Percentiles rank a stretch among this genome's conserved stretches.
phyloP scores from a whole-genome alignment of 1,140 invertebrate genomes.

The Heliothis subflexa region DNA sequence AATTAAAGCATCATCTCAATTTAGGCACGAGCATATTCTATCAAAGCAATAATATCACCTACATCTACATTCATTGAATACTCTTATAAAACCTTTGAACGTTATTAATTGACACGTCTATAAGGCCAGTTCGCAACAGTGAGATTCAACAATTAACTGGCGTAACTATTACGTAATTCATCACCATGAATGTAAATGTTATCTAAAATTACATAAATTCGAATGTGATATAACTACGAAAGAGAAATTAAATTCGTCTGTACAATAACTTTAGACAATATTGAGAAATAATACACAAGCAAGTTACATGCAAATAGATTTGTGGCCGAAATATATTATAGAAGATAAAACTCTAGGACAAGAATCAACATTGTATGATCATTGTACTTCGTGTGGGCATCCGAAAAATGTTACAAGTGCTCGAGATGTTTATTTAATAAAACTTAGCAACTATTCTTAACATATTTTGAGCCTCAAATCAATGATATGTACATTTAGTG shows the following conservation, averaged over 20 bases:
- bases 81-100: conserved; percentile 69
- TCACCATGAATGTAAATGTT: conserved; percentile 66
- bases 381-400: conserved; percentile 79
- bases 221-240: conserved; percentile 71
- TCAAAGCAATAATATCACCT: conserved; percentile 59
- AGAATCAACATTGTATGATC: conserved; percentile 69
- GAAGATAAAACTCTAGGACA: conserved; percentile 65
- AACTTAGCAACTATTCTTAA: conserved; percentile 61
- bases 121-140: conserved; percentile 45
- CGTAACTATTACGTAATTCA: conserved; percentile 52
- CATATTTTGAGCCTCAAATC: conserved; percentile 66
- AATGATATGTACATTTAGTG: conserved; percentile 66
- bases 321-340: conserved; percentile 53
- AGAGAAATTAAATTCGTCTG: conserved; percentile 57
- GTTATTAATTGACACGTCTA: conserved; percentile 77
- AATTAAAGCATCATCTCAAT: conserved; percentile 68
- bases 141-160: conserved; percentile 44
- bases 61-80: conserved; percentile 54
- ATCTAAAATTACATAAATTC: conserved; percentile 83
- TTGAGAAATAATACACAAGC: conserved; percentile 62
- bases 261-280: conserved; percentile 61
- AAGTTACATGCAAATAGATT: conserved; percentile 55
- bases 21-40: conserved; percentile 70
- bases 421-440: conserved; percentile 52
- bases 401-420: conserved; percentile 79